phyloP scores from a whole-genome alignment of 2,797 vertebrate species.

The Graptemys geographica region DNA sequence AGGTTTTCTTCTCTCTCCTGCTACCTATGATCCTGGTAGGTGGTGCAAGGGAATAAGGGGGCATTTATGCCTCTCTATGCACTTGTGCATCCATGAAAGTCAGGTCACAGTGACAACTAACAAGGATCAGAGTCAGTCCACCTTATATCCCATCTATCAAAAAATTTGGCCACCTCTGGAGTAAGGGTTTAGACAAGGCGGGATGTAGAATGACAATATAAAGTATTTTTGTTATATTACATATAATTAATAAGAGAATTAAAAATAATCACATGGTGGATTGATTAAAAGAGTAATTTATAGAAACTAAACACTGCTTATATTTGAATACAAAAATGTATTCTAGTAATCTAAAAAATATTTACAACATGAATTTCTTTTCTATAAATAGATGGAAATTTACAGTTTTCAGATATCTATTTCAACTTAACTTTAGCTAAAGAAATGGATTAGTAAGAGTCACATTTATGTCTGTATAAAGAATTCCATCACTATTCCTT shows the following conservation, averaged over 20 bases:
- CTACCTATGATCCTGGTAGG: not conserved
- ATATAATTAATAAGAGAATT: not conserved
- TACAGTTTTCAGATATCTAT: not conserved
- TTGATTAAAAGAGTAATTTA: not conserved
- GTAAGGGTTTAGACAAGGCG: not conserved
- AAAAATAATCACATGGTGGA: not conserved
- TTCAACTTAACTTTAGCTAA: not conserved
- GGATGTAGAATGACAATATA: not conserved
- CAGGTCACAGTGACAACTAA: not conserved
- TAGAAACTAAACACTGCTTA: not conserved
- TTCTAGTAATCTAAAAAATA: not conserved
- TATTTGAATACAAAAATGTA: not conserved
- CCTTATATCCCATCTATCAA: not conserved
- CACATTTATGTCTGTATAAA: not conserved
- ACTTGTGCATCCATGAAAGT: not conserved
- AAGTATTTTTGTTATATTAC: not conserved
- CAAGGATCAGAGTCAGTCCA: not conserved
- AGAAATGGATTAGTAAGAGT: not conserved
- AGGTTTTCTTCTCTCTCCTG: not conserved
- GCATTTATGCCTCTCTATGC: not conserved
- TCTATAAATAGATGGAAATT: not conserved
- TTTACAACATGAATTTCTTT: not conserved
- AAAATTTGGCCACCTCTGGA: not conserved
- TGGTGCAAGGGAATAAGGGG: not conserved
- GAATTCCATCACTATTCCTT: not conserved